Evolutionary conservation across 1,140 invertebrate species (phyloP).

Genomic region (Cotesia typhae): DNA sequence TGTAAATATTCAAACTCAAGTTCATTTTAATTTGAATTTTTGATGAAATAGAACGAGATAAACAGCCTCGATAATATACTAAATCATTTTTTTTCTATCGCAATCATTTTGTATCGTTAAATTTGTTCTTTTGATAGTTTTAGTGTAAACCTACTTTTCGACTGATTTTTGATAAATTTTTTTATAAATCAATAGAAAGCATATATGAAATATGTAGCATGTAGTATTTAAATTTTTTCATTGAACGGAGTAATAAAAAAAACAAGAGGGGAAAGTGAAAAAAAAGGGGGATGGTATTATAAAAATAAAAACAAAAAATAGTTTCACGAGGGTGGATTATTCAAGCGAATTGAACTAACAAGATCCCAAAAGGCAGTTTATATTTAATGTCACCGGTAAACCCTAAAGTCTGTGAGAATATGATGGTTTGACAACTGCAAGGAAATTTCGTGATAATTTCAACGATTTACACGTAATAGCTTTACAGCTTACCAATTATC

Average conservation of each 20-base stretch:
- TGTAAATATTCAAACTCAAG: no score
- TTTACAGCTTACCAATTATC: no score
- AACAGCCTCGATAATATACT: no score
- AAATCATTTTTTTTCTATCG: no score
- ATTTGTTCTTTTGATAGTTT: no score
- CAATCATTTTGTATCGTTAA: no score
- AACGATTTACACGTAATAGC: no score
- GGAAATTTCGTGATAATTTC: neutral
- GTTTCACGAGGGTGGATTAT: slow-evolving; percentile 42
- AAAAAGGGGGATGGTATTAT: neutral
- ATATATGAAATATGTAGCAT: slow-evolving; percentile 4
- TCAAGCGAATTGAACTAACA: slow-evolving; percentile 60
- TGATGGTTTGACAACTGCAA: slow-evolving; percentile 42
- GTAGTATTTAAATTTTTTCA: slow-evolving; percentile 30
- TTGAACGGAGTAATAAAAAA: neutral
- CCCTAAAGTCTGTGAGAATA: slow-evolving; percentile 44
- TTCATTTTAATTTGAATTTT: no score
- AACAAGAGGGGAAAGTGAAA: neutral
- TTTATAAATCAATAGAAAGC: no score
- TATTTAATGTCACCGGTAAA: slow-evolving; percentile 56
- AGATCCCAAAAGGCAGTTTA: slow-evolving; percentile 64
- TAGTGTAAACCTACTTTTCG: no score
- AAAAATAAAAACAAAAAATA: slow-evolving; percentile 6
- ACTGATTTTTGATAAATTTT: no score
- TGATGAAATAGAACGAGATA: no score